Conservation (phyloP, 2,797 vertebrate genomes). For the Darevskia mixta region DNA sequence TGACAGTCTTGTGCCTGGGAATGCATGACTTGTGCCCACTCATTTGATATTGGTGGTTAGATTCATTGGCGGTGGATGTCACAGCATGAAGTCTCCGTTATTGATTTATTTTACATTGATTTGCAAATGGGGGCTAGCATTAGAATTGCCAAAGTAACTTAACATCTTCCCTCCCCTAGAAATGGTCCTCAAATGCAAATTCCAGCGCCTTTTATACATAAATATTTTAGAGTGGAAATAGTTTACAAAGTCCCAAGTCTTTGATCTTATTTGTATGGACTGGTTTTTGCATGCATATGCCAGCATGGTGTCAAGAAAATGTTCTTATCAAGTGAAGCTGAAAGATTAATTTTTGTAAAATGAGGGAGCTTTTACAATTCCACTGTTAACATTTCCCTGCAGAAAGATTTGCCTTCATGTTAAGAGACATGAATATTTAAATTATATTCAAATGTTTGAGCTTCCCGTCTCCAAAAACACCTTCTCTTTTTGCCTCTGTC, state of each 20-base stretch:
- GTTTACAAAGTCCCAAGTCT: background rate
- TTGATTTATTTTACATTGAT: background rate
- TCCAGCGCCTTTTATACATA: background rate
- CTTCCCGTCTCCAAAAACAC: background rate
- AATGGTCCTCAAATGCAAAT: conserved; percentile 13
- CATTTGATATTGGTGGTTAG: background rate
- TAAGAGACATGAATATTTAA: conserved; percentile 25
- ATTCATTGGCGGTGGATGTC: background rate
- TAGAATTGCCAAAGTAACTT: background rate
- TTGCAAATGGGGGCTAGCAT: conserved; percentile 7
- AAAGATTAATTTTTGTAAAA: conserved; percentile 12
- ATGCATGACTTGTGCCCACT: background rate
- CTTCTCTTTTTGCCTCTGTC: background rate
- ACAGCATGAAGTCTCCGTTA: conserved; percentile 3
- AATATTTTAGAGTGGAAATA: background rate
- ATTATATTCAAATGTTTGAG: background rate
- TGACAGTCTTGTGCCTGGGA: background rate
- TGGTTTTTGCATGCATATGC: background rate
- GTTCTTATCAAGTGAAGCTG: background rate
- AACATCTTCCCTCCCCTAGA: background rate
- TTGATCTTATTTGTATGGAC: conserved; percentile 12
- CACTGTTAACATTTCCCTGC: conserved; percentile 1
- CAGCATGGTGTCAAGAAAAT: conserved; percentile 19
- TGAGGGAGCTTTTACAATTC: conserved; percentile 9
- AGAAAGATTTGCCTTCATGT: conserved; percentile 6